Evolutionary conservation across 2,113 vertebrate species (phyloP).

Genomic region (Petaurus breviceps): DNA sequence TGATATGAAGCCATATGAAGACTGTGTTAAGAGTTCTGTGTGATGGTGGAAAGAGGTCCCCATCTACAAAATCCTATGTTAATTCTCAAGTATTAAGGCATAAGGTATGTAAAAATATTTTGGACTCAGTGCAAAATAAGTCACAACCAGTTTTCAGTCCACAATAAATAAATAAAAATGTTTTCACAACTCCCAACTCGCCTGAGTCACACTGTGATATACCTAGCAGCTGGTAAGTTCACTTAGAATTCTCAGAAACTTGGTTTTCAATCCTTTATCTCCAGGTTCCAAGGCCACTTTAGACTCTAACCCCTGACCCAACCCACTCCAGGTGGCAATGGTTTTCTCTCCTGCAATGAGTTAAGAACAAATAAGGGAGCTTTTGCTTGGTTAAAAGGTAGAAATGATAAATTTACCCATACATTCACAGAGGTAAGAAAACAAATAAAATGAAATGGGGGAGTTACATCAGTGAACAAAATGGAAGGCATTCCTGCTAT

Average conservation of each 20-base stretch:
- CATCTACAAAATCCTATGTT: neutral
- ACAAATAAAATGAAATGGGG: neutral
- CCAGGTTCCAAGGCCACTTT: neutral
- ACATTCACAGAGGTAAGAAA: neutral
- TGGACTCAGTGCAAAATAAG: neutral
- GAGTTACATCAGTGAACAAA: neutral
- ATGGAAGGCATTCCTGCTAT: neutral
- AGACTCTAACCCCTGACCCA: neutral
- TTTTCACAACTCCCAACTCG: neutral
- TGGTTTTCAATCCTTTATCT: neutral
- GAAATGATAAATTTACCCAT: neutral
- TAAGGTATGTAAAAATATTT: neutral
- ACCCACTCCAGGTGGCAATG: neutral
- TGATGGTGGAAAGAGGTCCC: neutral
- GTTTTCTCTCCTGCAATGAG: neutral
- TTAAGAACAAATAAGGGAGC: neutral
- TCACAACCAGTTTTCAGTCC: neutral
- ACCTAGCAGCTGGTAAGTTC: neutral
- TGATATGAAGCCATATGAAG: neutral
- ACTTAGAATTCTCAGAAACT: neutral
- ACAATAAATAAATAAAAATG: neutral
- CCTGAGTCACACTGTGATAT: neutral
- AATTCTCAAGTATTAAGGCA: neutral
- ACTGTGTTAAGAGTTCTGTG: neutral
- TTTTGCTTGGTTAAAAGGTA: neutral